phyloP scores from a whole-genome alignment of 2,113 vertebrate species.

The Halichoeres trimaculatus region DNA sequence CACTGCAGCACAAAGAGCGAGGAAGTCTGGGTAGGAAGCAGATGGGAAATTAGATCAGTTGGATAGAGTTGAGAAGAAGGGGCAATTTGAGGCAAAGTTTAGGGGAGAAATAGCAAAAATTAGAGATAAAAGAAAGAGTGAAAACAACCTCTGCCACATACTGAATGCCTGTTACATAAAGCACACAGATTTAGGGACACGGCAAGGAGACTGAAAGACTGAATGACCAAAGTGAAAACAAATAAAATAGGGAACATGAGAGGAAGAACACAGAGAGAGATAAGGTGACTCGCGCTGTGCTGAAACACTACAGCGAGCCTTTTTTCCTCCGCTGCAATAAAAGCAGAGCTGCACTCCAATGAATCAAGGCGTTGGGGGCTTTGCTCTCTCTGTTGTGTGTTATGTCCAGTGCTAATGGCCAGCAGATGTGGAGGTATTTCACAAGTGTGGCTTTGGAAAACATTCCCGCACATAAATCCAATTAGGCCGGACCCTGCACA shows the following conservation, averaged over 20 bases:
- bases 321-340: conserved; percentile 75
- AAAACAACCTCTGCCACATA: background rate
- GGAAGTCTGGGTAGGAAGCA: conserved; percentile 8
- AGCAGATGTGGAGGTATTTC: conserved; percentile 85
- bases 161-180: background rate
- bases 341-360: conserved; percentile 75
- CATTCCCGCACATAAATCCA: conserved; percentile 85
- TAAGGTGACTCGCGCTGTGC: conserved; percentile 55
- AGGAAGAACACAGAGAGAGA: conserved; percentile 46
- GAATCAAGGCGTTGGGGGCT: conserved; percentile 81
- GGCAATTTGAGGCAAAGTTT: conserved; percentile 8
- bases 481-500: conserved; percentile 75
- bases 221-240: conserved; percentile 25
- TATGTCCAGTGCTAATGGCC: conserved; percentile 81
- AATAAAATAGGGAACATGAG: conserved; percentile 30
- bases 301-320: conserved; percentile 40
- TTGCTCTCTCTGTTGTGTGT: conserved; percentile 81
- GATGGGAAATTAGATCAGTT: conserved; percentile 41
- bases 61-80: conserved; percentile 15
- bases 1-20: conserved; percentile 18
- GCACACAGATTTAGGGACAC: conserved; percentile 7
- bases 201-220: conserved; percentile 13
- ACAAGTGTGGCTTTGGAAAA: conserved; percentile 85
- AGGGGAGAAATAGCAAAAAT: background rate
- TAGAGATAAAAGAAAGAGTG: conserved; percentile 2